Conservation (phyloP, 2,888 invertebrate genomes). For the Epinotia nisella region DNA sequence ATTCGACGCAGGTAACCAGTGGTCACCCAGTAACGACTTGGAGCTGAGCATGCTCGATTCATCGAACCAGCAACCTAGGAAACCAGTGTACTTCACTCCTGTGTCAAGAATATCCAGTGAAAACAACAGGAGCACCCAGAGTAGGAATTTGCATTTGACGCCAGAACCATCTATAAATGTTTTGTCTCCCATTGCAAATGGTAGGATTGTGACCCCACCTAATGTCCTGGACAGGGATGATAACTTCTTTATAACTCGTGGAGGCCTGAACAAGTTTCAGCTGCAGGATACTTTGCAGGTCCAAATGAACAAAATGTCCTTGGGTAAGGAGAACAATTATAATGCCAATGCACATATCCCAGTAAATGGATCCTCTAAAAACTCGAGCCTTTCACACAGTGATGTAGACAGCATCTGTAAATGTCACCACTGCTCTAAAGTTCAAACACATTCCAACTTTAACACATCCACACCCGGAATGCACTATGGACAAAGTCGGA, state of each 20-base stretch:
- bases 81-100: constrained; percentile 49
- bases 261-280: constrained; percentile 59
- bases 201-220: constrained; percentile 51
- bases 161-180: constrained; percentile 47
- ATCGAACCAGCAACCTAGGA: constrained; percentile 56
- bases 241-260: constrained; percentile 71
- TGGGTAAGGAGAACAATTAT: constrained; percentile 71
- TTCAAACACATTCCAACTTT: constrained; percentile 40
- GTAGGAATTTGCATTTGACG: constrained; percentile 26
- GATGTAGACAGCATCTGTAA: constrained; percentile 54
- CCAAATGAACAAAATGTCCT: constrained; percentile 56
- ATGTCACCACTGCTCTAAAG: constrained; percentile 66
- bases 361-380: background rate
- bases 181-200: constrained; percentile 57
- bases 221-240: constrained; percentile 62
- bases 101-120: constrained; percentile 14
- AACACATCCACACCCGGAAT: constrained; percentile 36
- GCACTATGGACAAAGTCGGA: background rate
- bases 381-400: background rate
- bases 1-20: constrained; percentile 52
- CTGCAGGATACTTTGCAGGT: constrained; percentile 54
- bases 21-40: constrained; percentile 70
- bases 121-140: constrained; percentile 1
- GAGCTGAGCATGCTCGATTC: constrained; percentile 75
- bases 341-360: constrained; percentile 35